Conservation (phyloP, 92 coral and sea anemone genomes). For the Galaxea fascicularis region DNA sequence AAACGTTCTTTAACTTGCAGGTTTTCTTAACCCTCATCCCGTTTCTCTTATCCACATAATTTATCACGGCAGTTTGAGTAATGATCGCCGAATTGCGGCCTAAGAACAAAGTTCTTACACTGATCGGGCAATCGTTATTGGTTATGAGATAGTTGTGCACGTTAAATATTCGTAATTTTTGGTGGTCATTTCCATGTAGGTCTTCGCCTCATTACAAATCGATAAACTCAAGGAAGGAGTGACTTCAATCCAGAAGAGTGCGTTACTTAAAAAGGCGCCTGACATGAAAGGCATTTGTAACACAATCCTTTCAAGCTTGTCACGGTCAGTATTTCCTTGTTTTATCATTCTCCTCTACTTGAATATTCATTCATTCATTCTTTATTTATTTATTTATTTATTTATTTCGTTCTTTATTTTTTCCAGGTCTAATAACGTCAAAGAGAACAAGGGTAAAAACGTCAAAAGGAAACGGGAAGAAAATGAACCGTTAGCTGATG, state of each 20-base stretch:
- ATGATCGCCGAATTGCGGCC: too few species aligned
- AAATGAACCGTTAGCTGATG: background rate
- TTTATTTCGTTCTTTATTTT: background rate
- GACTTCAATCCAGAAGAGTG: conserved; percentile 14
- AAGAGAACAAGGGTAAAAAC: background rate
- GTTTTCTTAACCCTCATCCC: too few species aligned
- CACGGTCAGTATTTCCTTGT: conserved; percentile 25
- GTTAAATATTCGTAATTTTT: background rate
- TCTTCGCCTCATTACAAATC: background rate
- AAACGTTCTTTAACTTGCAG: background rate
- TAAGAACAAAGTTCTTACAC: too few species aligned
- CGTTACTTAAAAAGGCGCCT: conserved; percentile 15
- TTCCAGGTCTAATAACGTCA: background rate
- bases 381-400: background rate
- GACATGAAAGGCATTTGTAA: conserved; percentile 21
- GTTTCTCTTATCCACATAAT: too few species aligned
- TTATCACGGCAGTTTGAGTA: too few species aligned
- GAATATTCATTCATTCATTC: background rate
- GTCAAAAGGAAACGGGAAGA: conserved; percentile 31
- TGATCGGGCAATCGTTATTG: background rate
- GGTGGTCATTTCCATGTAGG: background rate
- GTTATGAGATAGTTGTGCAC: background rate
- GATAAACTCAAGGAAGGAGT: conserved; percentile 25
- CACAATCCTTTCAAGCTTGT: conserved; percentile 21
- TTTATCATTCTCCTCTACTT: background rate